Percentiles rank a stretch among this genome's conserved stretches.
These are phyloP conservation scores for Chrysopa pallens DNA, from an alignment of 1,140 invertebrate species.

Conservation along the genomic window DNA sequence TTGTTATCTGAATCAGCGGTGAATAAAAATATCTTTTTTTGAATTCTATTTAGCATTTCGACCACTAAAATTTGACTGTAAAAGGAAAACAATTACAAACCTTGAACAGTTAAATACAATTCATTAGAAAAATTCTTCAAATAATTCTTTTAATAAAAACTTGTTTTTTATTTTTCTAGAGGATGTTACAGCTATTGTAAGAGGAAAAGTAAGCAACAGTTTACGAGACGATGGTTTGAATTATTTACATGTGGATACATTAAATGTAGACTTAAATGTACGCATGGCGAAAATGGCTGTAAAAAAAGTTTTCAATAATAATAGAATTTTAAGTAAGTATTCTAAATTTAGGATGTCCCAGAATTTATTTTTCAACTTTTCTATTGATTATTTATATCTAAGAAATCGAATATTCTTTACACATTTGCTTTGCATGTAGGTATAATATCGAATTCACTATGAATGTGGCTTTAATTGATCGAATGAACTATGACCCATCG, in stretches of 20 bases:
- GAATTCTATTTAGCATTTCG: not conserved
- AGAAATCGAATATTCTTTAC: no score
- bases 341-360: not conserved
- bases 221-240: constrained; percentile 23
- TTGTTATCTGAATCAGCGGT: no score
- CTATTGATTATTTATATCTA: no score
- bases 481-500: no score
- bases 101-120: not conserved
- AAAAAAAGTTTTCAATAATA: constrained; percentile 46
- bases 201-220: constrained; percentile 32
- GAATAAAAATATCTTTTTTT: no score
- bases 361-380: no score
- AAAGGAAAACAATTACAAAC: not conserved
- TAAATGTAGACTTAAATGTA: constrained; percentile 39
- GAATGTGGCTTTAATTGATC: no score
- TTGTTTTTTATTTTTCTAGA: constrained; percentile 20
- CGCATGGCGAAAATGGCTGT: constrained; percentile 46
- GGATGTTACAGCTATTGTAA: constrained; percentile 38
- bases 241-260: constrained; percentile 40
- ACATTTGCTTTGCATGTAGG: no score
- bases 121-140: no score
- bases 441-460: no score
- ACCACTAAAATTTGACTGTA: constrained; percentile 1
- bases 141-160: no score
- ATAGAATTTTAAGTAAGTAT: constrained; percentile 46